These are phyloP conservation scores for Periophthalmus magnuspinnatus DNA, from an alignment of 2,797 vertebrate genomes.

Conservation along the genomic window DNA sequence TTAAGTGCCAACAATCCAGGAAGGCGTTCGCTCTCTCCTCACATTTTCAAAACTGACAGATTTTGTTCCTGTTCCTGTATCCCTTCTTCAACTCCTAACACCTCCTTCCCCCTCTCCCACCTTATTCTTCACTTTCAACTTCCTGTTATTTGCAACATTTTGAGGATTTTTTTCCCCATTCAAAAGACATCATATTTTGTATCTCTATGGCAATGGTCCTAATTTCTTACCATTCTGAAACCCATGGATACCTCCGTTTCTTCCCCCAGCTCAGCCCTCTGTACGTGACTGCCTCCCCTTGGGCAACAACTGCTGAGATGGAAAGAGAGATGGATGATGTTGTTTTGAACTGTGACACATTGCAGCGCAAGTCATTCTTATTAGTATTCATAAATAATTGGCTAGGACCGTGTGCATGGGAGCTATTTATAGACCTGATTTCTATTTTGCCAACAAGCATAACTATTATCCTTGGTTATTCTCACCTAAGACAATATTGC, in stretches of 20 bases:
- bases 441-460: constrained; percentile 53
- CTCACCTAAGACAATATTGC: constrained; percentile 13
- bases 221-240: no score
- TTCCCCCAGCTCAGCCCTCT: not conserved
- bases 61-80: constrained; percentile 29
- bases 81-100: constrained; percentile 23
- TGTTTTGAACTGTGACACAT: constrained; percentile 71
- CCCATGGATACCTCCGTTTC: not conserved
- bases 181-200: no score
- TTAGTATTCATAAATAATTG: constrained; percentile 78
- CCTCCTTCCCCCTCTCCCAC: constrained; percentile 18
- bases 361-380: constrained; percentile 63
- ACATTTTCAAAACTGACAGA: constrained; percentile 45
- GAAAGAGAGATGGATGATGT: constrained; percentile 68
- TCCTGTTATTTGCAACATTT: no score
- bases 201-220: no score
- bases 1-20: constrained; percentile 28
- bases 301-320: constrained; percentile 46
- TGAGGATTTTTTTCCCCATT: no score
- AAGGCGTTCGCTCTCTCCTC: constrained; percentile 24
- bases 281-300: constrained; percentile 39
- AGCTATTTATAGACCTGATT: constrained; percentile 71
- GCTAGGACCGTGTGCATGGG: constrained; percentile 49
- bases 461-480: constrained; percentile 36
- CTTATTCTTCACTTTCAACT: not conserved